Conservation (phyloP, 1,140 invertebrate species). For the Leptopilina boulardi region DNA sequence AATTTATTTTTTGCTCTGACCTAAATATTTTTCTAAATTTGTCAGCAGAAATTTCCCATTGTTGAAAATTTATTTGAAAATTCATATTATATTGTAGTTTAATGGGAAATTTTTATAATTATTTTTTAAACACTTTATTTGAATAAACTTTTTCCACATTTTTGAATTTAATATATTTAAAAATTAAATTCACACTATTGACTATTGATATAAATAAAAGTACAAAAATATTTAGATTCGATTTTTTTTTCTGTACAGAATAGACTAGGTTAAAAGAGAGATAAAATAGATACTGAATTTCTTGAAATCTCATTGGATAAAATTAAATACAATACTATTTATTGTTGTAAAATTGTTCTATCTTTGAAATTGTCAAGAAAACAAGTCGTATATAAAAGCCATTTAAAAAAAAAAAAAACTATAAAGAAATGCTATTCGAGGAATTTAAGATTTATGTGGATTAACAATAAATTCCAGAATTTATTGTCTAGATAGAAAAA, state of each 20-base stretch:
- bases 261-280: not conserved
- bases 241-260: not conserved
- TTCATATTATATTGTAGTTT: too few relatives aligned
- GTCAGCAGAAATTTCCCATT: not conserved
- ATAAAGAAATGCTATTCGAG: not conserved
- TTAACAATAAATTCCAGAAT: not conserved
- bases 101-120: too few relatives aligned
- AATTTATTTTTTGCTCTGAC: not conserved
- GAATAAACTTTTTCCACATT: too few relatives aligned
- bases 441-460: not conserved
- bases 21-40: not conserved
- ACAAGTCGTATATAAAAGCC: too few relatives aligned
- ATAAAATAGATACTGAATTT: not conserved
- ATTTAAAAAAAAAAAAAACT: not conserved
- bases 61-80: not conserved
- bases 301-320: conserved; percentile 22
- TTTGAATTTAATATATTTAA: too few relatives aligned
- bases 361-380: not conserved
- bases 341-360: not conserved
- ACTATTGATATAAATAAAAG: too few relatives aligned
- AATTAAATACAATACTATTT: not conserved
- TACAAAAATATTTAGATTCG: too few relatives aligned
- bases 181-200: too few relatives aligned
- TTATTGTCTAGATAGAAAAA: not conserved
- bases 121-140: too few relatives aligned